Percentiles rank a stretch among this genome's conserved stretches.
These are phyloP conservation scores for Periophthalmodon schlosseri DNA, from an alignment of 2,113 vertebrate genomes.

Conservation along the genomic window DNA sequence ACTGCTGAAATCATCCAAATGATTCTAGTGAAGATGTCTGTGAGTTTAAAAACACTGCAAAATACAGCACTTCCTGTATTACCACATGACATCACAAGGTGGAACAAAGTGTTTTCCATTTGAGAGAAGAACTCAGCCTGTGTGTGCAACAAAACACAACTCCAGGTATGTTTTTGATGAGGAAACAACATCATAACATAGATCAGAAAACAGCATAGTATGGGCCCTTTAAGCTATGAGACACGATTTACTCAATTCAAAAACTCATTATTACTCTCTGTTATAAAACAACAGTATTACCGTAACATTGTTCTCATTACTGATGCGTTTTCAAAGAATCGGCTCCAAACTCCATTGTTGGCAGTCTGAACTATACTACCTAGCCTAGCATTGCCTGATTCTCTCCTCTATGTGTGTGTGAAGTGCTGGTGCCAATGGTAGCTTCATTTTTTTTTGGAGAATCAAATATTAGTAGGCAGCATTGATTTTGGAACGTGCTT, in stretches of 20 bases:
- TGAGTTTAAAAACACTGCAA: too few relatives aligned
- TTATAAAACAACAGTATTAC: not conserved
- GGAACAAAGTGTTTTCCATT: too few relatives aligned
- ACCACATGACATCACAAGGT: too few relatives aligned
- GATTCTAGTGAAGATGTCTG: too few relatives aligned
- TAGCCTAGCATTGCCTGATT: constrained; percentile 2
- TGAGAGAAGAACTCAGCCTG: too few relatives aligned
- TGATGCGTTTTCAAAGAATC: not conserved
- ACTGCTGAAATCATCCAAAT: too few relatives aligned
- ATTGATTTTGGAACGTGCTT: constrained; percentile 67
- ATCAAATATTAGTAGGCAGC: constrained; percentile 68
- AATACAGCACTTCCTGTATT: too few relatives aligned
- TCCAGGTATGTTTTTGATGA: too few relatives aligned
- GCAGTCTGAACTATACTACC: not conserved
- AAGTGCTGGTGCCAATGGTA: constrained; percentile 37
- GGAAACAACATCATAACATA: too few relatives aligned
- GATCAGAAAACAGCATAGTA: too few relatives aligned
- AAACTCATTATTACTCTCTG: not conserved
- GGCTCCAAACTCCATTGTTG: not conserved
- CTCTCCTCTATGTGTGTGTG: constrained; percentile 1
- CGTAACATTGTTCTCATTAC: constrained; percentile 15
- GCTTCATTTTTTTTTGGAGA: constrained; percentile 51
- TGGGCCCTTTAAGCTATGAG: too few relatives aligned
- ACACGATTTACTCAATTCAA: not conserved
- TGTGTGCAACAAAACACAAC: too few relatives aligned